Percentiles rank a stretch among this genome's conserved stretches.
Evolutionary conservation across 2,113 vertebrate genomes (phyloP).

Genomic region (Stegastes partitus): DNA sequence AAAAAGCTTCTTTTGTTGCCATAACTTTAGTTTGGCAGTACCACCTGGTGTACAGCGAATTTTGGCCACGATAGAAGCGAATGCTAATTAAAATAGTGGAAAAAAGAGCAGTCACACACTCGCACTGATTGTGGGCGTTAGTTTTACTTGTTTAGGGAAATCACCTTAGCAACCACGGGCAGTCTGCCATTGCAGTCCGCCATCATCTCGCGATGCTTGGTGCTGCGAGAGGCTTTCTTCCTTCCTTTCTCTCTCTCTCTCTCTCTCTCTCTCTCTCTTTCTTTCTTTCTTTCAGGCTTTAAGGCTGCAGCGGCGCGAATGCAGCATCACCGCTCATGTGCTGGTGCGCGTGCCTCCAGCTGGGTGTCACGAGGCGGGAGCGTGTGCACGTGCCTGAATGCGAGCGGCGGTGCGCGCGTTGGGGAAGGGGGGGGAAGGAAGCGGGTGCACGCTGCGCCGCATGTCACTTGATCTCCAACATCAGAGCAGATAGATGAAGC

Average conservation of each 20-base stretch:
- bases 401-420: constrained; percentile 5
- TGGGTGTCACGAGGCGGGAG: constrained; percentile 55
- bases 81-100: too few relatives aligned
- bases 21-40: too few relatives aligned
- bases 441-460: constrained; percentile 2
- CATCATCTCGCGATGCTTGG: constrained; percentile 22
- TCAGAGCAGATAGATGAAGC: constrained; percentile 62
- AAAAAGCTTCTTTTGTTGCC: too few relatives aligned
- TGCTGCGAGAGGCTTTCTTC: neutral
- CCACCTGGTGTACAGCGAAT: too few relatives aligned
- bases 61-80: too few relatives aligned
- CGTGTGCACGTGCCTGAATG: constrained; percentile 34
- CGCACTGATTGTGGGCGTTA: neutral
- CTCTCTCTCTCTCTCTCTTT: neutral
- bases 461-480: constrained; percentile 66
- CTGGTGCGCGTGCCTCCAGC: constrained; percentile 47
- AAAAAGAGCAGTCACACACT: too few relatives aligned
- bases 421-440: neutral
- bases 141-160: constrained; percentile 19
- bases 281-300: constrained; percentile 23
- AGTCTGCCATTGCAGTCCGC: neutral
- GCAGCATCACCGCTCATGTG: constrained; percentile 56
- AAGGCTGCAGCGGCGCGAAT: constrained; percentile 26
- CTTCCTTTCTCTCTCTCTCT: too few relatives aligned
- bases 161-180: neutral